These are phyloP conservation scores for Lasioglossum albipes DNA, from an alignment of 1,140 invertebrate species.

Conservation along the genomic window DNA sequence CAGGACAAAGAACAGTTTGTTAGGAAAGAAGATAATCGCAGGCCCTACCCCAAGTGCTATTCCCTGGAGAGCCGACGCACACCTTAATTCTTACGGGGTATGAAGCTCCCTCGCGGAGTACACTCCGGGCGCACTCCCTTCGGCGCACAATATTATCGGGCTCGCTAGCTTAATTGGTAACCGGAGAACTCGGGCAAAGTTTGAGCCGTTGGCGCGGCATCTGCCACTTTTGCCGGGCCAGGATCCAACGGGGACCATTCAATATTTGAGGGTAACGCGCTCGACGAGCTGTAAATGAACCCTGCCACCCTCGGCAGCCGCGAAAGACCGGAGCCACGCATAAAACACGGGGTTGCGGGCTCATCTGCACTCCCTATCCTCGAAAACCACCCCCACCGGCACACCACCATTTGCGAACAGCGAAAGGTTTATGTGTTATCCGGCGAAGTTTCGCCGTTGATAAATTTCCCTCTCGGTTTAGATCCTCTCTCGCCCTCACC, in stretches of 20 bases:
- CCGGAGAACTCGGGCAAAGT: neutral
- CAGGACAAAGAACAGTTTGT: too few species aligned
- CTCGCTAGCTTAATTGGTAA: constrained; percentile 26
- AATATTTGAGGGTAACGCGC: constrained; percentile 38
- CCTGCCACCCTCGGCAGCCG: neutral
- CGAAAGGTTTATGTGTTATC: constrained; percentile 22
- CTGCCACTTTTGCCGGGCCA: constrained; percentile 15
- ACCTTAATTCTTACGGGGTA: neutral
- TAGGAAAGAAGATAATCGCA: too few species aligned
- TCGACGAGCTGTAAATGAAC: constrained; percentile 22
- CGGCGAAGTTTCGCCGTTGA: neutral
- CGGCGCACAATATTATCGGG: constrained; percentile 31
- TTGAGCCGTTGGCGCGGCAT: neutral
- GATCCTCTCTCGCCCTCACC: neutral
- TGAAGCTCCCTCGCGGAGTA: neutral
- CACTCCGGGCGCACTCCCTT: neutral
- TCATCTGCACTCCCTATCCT: neutral
- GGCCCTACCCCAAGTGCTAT: neutral
- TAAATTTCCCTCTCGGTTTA: constrained; percentile 8
- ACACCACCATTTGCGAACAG: too few species aligned
- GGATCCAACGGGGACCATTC: constrained; percentile 20
- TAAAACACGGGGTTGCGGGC: constrained; percentile 19
- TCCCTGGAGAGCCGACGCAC: neutral
- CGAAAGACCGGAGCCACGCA: constrained; percentile 15
- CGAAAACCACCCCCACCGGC: too few species aligned